These are phyloP conservation scores for Acronicta alni DNA, from an alignment of 2,888 invertebrate genomes.

Conservation along the genomic window DNA sequence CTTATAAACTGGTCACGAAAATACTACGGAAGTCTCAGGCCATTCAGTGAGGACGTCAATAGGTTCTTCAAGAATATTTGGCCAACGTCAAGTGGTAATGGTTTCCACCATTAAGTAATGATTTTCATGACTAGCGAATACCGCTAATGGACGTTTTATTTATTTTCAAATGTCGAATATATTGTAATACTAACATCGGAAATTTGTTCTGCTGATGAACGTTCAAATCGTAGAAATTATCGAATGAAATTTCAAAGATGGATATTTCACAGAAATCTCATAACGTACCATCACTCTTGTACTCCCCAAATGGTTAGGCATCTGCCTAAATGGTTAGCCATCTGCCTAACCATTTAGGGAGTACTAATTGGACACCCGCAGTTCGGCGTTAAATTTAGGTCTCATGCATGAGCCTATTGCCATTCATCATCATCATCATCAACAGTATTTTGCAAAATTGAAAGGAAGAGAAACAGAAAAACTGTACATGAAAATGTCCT, in stretches of 20 bases:
- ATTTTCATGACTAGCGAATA: constrained; percentile 29
- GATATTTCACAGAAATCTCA: too few relatives aligned
- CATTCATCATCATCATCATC: too few relatives aligned
- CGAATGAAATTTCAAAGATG: not conserved
- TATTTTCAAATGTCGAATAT: constrained; percentile 16
- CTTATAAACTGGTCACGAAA: constrained; percentile 69
- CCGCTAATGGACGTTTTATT: constrained; percentile 33
- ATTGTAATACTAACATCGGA: constrained; percentile 3
- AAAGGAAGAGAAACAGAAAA: too few relatives aligned
- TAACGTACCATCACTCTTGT: too few relatives aligned
- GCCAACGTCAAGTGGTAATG: constrained; percentile 50
- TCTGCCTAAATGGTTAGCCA: too few relatives aligned
- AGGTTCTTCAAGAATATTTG: constrained; percentile 55
- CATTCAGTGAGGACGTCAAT: constrained; percentile 61
- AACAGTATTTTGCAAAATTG: too few relatives aligned
- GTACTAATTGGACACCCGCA: too few relatives aligned
- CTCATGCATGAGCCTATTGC: too few relatives aligned
- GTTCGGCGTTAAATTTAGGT: too few relatives aligned
- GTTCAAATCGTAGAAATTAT: not conserved
- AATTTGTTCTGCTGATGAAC: not conserved
- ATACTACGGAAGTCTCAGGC: constrained; percentile 63
- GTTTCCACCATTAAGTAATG: constrained; percentile 43
- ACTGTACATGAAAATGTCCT: too few relatives aligned
- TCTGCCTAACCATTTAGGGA: too few relatives aligned
- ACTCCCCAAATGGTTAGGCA: too few relatives aligned